A percentile compares a stretch with the other conserved stretches of the same genome.
Evolutionary conservation across 2,113 vertebrate genomes (phyloP).

Genomic region (Rhinogobius similis): DNA sequence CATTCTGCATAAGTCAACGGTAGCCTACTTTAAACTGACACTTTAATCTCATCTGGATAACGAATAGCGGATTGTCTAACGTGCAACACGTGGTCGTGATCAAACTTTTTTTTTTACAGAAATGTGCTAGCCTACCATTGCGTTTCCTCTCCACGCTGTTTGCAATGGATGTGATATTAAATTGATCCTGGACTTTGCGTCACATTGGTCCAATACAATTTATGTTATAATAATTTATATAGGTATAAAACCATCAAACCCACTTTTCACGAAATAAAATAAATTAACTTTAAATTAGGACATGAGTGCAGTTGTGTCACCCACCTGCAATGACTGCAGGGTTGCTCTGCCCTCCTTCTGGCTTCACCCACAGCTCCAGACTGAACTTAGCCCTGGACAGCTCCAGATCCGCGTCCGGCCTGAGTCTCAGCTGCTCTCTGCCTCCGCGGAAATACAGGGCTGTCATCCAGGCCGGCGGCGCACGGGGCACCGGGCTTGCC

Average conservation of each 20-base stretch:
- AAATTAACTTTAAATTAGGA: too few relatives aligned
- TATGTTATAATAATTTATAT: too few relatives aligned
- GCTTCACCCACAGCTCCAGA: constrained; percentile 89
- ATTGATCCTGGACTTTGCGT: not conserved
- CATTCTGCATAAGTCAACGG: too few relatives aligned
- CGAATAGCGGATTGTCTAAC: not conserved
- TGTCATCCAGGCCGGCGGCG: constrained; percentile 72
- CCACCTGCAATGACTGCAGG: constrained; percentile 92
- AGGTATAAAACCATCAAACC: too few relatives aligned
- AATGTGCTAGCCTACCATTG: too few relatives aligned
- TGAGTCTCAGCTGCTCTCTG: constrained; percentile 82
- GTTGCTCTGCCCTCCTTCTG: constrained; percentile 91
- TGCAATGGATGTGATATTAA: not conserved
- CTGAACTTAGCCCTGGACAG: constrained; percentile 86
- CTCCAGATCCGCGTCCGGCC: constrained; percentile 73
- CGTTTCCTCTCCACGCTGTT: not conserved
- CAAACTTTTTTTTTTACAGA: too few relatives aligned
- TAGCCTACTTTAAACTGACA: too few relatives aligned
- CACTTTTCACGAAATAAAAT: too few relatives aligned
- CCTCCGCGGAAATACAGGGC: constrained; percentile 87
- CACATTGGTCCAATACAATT: too few relatives aligned
- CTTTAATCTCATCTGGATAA: too few relatives aligned
- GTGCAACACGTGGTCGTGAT: not conserved
- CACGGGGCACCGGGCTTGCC: constrained; percentile 47
- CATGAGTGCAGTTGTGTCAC: constrained; percentile 24